Evolutionary conservation across 2,888 invertebrate species (phyloP).

Genomic region (Lasioglossum vierecki): DNA sequence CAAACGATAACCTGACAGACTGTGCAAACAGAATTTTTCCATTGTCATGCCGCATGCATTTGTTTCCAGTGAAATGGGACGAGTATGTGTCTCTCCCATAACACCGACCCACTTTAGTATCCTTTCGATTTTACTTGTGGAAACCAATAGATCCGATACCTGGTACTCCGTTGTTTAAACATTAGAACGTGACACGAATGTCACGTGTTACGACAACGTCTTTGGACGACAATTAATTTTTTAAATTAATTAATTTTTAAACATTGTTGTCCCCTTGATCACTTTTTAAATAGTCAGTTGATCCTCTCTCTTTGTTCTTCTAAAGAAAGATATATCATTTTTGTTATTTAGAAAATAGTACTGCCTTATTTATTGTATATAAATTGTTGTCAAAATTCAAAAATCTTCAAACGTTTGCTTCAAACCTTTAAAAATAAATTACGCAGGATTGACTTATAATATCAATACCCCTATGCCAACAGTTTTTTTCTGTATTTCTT

Average conservation of each 20-base stretch:
- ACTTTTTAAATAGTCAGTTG: no score
- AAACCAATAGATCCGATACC: constrained; percentile 41
- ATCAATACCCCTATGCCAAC: no score
- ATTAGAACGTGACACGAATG: not conserved
- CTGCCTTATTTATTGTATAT: no score
- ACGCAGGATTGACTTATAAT: no score
- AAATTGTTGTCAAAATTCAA: no score
- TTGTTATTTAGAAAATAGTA: no score
- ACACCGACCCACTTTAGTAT: constrained; percentile 63
- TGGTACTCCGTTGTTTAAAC: not conserved
- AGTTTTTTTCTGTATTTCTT: no score
- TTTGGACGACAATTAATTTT: not conserved
- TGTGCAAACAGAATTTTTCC: constrained; percentile 70
- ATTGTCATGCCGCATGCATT: constrained; percentile 57
- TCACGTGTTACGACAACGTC: not conserved
- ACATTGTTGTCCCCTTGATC: not conserved
- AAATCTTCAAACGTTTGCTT: no score
- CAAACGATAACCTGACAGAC: constrained; percentile 56
- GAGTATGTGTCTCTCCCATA: constrained; percentile 45
- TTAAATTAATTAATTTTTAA: no score
- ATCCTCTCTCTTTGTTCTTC: no score
- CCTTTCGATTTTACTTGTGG: constrained; percentile 42
- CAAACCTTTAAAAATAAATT: no score
- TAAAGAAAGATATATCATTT: no score
- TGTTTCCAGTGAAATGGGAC: constrained; percentile 30